Base-by-base conservation (phyloP, 2,113 vertebrate species). In the Oncorhynchus keta region DNA sequence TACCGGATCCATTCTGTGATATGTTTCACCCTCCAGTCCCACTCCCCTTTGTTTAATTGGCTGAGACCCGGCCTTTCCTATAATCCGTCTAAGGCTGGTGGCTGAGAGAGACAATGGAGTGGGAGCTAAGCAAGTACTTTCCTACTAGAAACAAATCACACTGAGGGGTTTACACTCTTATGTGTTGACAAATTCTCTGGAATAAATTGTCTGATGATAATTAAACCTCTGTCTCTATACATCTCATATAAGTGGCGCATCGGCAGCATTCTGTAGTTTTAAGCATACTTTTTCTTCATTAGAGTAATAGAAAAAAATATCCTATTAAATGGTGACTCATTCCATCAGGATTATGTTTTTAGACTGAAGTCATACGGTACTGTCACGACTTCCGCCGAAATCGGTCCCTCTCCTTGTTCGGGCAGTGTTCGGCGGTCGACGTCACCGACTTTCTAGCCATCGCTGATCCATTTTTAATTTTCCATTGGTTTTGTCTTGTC, bases 31-130 rank as follows among this genome's bases (percentile, higher is more conserved):
- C 55, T 18, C 72, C 65, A 66, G 59, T 73, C 20, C 20, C 28
- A 18, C 75, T 64, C 73, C 49, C 39, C 73, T 78, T 73, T 76
- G 77, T 79, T 83, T 83, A 73, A 86, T 81, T 86, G 81, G 75
- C 74, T 13, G 13, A 70, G 62, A 28, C 79, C 32, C 70, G 51
- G 67, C 55, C 68, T 55, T 55, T 68, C 51, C 65, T 49, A 20
- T 79, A 76, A 80, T 84, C 67, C 74, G 68, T 69, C 49, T 30
- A 68, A 39, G 69, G 49, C 48, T 71, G 39, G 24, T 22, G 55
- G 35, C 68, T 55, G 51, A 62, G 64, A 71, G 16, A 72, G 65
- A n/a, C 26, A 32, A 76, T 71, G 26, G 49, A 59, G 69, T 51
- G 13, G 59, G 59, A 62, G 59, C 8, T 62, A 62, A 62, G 59